Evolutionary conservation across 2,113 vertebrate genomes (phyloP).

Genomic region (Nanorana parkeri): DNA sequence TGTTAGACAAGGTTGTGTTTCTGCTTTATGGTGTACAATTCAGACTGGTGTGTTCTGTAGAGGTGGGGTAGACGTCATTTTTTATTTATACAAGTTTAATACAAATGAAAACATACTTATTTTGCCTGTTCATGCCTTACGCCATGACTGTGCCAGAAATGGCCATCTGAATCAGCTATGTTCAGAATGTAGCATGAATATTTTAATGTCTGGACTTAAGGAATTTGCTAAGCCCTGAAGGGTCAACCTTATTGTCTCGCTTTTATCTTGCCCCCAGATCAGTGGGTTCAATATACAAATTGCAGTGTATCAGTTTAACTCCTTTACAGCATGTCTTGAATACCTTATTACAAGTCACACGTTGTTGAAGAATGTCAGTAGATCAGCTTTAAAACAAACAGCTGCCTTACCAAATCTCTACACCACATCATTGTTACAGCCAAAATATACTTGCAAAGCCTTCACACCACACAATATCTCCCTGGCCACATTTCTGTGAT

Average conservation of each 20-base stretch:
- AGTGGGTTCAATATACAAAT: conserved; percentile 50
- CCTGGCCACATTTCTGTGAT: conserved; percentile 18
- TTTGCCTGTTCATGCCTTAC: background rate
- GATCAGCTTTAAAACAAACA: conserved; percentile 54
- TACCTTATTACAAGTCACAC: conserved; percentile 55
- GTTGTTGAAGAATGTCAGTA: conserved; percentile 49
- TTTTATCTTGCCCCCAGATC: conserved; percentile 51
- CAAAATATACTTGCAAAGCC: conserved; percentile 46
- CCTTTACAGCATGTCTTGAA: conserved; percentile 52
- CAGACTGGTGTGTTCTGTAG: too few species aligned
- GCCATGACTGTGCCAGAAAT: background rate
- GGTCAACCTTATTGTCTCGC: conserved; percentile 52
- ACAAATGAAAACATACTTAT: background rate
- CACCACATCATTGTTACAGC: conserved; percentile 33
- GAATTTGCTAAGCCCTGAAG: conserved; percentile 54
- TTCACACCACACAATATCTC: conserved; percentile 22
- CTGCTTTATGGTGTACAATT: too few species aligned
- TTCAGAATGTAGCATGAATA: conserved; percentile 55
- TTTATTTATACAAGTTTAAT: background rate
- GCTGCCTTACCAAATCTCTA: conserved; percentile 40
- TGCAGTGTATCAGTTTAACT: conserved; percentile 49
- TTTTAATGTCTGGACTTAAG: conserved; percentile 56
- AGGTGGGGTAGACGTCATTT: too few species aligned
- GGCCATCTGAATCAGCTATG: conserved; percentile 46
- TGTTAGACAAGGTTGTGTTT: too few species aligned